These are phyloP conservation scores for Scaptomyza pallida DNA, from an alignment of 1,140 invertebrate genomes.

Conservation along the genomic window DNA sequence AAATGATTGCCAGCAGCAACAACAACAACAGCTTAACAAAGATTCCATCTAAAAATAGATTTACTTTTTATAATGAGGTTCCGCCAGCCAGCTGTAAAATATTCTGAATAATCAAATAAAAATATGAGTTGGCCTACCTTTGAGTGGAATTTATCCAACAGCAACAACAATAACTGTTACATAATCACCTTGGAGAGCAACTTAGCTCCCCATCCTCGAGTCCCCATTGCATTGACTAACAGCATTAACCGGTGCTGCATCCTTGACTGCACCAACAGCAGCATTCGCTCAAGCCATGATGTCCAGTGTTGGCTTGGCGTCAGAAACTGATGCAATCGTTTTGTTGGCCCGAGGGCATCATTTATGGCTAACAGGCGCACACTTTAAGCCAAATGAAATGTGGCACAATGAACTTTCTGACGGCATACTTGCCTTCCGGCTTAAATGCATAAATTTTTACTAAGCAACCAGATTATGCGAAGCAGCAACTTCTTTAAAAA, in stretches of 20 bases:
- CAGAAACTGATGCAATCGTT: constrained; percentile 60
- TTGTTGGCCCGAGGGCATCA: constrained; percentile 65
- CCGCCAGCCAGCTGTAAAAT: constrained; percentile 22
- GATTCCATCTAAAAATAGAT: constrained; percentile 27
- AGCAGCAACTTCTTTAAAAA: constrained; percentile 21
- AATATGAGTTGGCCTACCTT: constrained; percentile 45
- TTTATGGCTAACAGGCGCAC: constrained; percentile 44
- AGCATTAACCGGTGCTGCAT: constrained; percentile 15
- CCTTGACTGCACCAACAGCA: constrained; percentile 4
- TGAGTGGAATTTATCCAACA: constrained; percentile 21
- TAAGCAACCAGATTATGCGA: constrained; percentile 1
- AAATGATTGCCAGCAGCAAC: constrained; percentile 24
- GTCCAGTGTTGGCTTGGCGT: constrained; percentile 34
- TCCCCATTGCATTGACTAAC: constrained; percentile 53
- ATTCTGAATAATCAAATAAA: constrained; percentile 63
- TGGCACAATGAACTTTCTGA: constrained; percentile 66
- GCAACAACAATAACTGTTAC: constrained; percentile 61
- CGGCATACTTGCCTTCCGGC: constrained; percentile 33
- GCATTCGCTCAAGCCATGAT: not conserved
- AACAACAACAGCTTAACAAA: constrained; percentile 1
- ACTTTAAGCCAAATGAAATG: constrained; percentile 80
- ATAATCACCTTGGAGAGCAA: constrained; percentile 73
- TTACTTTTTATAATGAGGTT: constrained; percentile 50
- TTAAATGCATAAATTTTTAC: constrained; percentile 28
- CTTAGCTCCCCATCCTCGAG: constrained; percentile 11